These are phyloP conservation scores for Zaprionus camerounensis DNA, from an alignment of 1,140 invertebrate species.

Conservation along the genomic window DNA sequence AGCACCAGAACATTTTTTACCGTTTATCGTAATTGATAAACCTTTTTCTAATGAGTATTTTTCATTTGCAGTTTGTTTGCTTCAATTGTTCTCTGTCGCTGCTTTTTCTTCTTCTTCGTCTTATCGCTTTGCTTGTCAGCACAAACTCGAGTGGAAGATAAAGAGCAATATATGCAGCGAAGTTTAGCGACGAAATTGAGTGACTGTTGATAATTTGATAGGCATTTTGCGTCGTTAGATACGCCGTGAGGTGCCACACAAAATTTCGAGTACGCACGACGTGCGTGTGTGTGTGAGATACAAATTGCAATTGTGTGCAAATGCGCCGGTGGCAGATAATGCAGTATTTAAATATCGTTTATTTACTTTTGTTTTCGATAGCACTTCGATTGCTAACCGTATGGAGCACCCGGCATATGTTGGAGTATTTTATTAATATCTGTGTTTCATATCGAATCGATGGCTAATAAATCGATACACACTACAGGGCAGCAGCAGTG, in stretches of 20 bases:
- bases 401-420: too few relatives aligned
- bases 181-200: background rate
- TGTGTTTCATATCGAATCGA: background rate
- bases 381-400: background rate
- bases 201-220: conserved; percentile 14
- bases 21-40: conserved; percentile 18
- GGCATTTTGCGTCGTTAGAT: conserved; percentile 24
- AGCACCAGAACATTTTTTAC: background rate
- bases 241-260: background rate
- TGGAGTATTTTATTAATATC: too few relatives aligned
- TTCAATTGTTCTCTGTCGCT: background rate
- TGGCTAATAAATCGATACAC: background rate
- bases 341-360: background rate
- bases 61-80: conserved; percentile 3
- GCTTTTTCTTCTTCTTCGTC: background rate
- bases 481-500: background rate
- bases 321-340: too few relatives aligned
- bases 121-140: background rate
- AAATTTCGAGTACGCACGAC: background rate
- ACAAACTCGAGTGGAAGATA: background rate
- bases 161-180: conserved; percentile 1
- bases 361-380: background rate
- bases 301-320: too few relatives aligned
- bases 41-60: conserved; percentile 12
- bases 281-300: too few relatives aligned